These are phyloP conservation scores for Noctua comes DNA, from an alignment of 2,888 invertebrate genomes.

Conservation along the genomic window DNA sequence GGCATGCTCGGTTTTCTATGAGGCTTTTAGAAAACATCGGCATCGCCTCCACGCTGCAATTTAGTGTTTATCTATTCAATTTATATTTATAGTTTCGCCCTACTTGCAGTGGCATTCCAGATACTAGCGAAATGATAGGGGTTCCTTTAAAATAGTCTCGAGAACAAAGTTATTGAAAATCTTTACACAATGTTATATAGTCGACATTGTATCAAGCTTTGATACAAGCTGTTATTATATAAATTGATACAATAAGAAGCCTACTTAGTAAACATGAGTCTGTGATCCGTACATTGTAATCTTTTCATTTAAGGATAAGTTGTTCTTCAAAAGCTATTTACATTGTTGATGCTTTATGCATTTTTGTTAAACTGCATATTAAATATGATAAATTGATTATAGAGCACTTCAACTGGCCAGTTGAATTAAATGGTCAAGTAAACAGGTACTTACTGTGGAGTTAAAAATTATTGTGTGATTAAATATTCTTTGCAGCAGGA, in stretches of 20 bases:
- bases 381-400: constrained; percentile 32
- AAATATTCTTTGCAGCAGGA: constrained; percentile 1
- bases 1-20: constrained; percentile 62
- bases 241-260: constrained; percentile 52
- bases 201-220: constrained; percentile 28
- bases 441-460: constrained; percentile 2
- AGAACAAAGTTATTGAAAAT: constrained; percentile 51
- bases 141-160: constrained; percentile 66
- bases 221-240: constrained; percentile 47
- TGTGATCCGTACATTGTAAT: constrained; percentile 52
- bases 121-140: constrained; percentile 78
- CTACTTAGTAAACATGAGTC: constrained; percentile 30
- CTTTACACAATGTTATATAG: constrained; percentile 10
- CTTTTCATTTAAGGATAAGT: constrained; percentile 60
- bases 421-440: constrained; percentile 20
- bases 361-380: constrained; percentile 48
- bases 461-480: constrained; percentile 1
- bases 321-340: constrained; percentile 45
- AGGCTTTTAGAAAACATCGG: constrained; percentile 70
- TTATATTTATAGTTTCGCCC: constrained; percentile 85
- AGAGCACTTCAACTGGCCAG: constrained; percentile 15
- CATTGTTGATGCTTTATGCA: constrained; percentile 27
- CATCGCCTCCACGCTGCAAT: constrained; percentile 72
- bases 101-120: constrained; percentile 77
- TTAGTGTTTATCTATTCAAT: constrained; percentile 85